These are phyloP conservation scores for Butastur rufipennis DNA, from an alignment of 2,113 vertebrate species.

Conservation along the genomic window DNA sequence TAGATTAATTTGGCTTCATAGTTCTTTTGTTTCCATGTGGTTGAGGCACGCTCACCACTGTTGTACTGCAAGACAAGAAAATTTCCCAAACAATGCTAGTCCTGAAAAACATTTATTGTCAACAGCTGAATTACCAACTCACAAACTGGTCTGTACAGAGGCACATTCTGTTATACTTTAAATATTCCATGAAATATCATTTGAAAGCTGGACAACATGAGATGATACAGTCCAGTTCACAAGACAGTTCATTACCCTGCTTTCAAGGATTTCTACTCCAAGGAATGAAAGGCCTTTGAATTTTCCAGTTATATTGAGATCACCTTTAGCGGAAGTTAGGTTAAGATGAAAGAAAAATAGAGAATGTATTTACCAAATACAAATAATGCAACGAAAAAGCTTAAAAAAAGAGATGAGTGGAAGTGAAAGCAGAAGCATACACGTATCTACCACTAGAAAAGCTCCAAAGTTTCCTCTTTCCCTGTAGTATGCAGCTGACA, in stretches of 20 bases:
- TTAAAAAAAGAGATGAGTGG: not conserved
- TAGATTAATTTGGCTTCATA: not conserved
- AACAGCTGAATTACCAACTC: not conserved
- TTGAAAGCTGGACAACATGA: not conserved
- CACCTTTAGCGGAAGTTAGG: not conserved
- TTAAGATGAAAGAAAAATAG: not conserved
- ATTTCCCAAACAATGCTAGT: not conserved
- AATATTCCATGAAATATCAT: not conserved
- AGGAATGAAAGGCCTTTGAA: not conserved
- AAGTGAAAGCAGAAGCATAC: not conserved
- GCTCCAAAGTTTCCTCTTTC: not conserved
- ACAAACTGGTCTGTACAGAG: not conserved
- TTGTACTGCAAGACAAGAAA: not conserved
- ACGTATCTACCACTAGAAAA: not conserved
- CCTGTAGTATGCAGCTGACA: not conserved
- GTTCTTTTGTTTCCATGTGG: not conserved
- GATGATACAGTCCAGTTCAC: not conserved
- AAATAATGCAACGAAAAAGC: not conserved
- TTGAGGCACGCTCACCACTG: not conserved
- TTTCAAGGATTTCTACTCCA: not conserved
- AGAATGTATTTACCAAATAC: not conserved
- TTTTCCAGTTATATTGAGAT: not conserved
- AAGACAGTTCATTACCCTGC: not conserved
- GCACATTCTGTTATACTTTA: not conserved
- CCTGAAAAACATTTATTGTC: not conserved